phyloP scores from a whole-genome alignment of 1,140 invertebrate species.

The Neodiprion virginianus region DNA sequence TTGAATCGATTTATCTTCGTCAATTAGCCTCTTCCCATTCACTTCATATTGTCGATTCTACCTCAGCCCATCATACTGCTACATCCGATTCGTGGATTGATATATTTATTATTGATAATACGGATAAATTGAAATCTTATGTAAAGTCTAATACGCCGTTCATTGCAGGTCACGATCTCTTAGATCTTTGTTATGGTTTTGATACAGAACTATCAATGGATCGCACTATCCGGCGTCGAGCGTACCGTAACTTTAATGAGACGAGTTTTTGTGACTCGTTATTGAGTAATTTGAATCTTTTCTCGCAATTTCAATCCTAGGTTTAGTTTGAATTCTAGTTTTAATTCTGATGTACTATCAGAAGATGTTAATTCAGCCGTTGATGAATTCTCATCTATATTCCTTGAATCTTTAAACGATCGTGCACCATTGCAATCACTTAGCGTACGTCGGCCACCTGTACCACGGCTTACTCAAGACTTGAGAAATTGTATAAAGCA shows the following conservation, averaged over 20 bases:
- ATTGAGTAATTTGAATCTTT: no score
- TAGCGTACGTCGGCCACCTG: neutral
- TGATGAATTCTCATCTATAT: neutral
- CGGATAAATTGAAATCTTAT: neutral
- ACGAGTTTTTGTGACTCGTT: no score
- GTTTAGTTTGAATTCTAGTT: no score
- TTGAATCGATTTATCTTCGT: neutral
- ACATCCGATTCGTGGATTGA: neutral
- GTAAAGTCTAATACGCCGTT: neutral
- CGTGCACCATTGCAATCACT: neutral
- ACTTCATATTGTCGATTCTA: neutral
- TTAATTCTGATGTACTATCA: no score
- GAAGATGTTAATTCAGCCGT: neutral
- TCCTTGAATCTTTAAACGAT: neutral
- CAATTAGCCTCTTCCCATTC: neutral
- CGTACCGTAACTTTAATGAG: neutral
- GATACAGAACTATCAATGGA: neutral
- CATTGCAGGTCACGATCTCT: conserved; percentile 2
- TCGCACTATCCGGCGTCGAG: neutral
- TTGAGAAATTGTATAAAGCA: neutral
- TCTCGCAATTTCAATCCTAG: no score
- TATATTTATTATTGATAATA: neutral
- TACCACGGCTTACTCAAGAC: neutral
- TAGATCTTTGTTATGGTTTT: neutral
- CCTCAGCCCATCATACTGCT: neutral